Evolutionary conservation across 2,888 invertebrate species (phyloP).

Genomic region (Sesamia inferens): DNA sequence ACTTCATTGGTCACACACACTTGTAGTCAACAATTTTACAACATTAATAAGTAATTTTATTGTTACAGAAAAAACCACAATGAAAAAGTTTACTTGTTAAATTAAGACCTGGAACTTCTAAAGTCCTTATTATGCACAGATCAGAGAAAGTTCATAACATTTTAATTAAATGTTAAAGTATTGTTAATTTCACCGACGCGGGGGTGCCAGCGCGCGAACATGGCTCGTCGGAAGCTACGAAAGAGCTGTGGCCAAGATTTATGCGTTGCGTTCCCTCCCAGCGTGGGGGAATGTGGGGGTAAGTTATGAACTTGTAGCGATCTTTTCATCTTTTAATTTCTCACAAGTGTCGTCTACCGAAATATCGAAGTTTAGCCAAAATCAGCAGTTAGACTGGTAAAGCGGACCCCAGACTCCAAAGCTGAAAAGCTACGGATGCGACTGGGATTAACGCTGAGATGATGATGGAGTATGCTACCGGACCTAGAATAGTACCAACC

Average conservation of each 20-base stretch:
- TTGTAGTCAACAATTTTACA: too few relatives aligned
- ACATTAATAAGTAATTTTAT: too few relatives aligned
- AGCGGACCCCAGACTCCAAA: too few relatives aligned
- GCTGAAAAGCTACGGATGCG: too few relatives aligned
- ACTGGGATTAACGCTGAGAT: too few relatives aligned
- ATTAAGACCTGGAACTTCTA: neutral
- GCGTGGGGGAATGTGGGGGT: constrained; percentile 14
- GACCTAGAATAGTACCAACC: too few relatives aligned
- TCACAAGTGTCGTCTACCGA: neutral
- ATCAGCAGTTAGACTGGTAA: too few relatives aligned
- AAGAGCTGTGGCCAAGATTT: constrained; percentile 76
- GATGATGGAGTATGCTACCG: too few relatives aligned
- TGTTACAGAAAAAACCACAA: too few relatives aligned
- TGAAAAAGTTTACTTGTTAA: neutral
- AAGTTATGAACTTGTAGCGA: constrained; percentile 50
- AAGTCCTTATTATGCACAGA: constrained; percentile 11
- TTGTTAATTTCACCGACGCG: constrained; percentile 73
- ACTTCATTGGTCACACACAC: too few relatives aligned
- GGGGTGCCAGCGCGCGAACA: constrained; percentile 65
- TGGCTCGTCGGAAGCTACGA: constrained; percentile 66
- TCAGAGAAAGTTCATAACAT: constrained; percentile 32
- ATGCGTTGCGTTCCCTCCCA: constrained; percentile 67
- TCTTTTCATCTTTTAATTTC: neutral
- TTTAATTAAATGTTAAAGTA: constrained; percentile 75
- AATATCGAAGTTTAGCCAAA: too few relatives aligned